Evolutionary conservation across 2,797 vertebrate species (phyloP), one percentile per base, ranked within the genome.

Genomic region (Tenualosa thibaudeaui): DNA sequence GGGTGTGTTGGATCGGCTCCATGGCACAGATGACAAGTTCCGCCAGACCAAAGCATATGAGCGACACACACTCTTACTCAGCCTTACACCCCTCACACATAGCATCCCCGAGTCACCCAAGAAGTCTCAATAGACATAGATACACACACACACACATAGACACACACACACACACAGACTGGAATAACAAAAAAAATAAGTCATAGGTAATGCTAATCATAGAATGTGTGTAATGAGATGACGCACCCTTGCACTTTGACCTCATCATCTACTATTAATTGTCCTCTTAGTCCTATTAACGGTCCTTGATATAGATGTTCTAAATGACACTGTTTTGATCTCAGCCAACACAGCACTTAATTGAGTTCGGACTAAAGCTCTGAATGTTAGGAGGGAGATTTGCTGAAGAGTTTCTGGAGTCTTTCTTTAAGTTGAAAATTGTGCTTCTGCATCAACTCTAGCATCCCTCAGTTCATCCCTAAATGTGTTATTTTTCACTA

Each of bases 1-100:
- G 2, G 98, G 98, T 0, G 91, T 98, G 22, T 90, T 99, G 91
- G 98, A 99, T 90, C 91, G 96, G 0, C 95, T 98, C n/a, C 98
- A 99, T 0, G 94, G 97, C 81, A 99, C 98, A 0, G 97, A 99
- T 82, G 50, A 62, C 0, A 88, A 93, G 15, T 99, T 99, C 92
- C 95, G 95, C 84, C 92, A 96, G 86, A 95, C 90, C 24, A 97
- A 96, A 89, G 96, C 97, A 82, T 98, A 96, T 0, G 90, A 99
- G 75, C 95, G 98, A 58, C 97, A 99, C 91, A 43, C 81, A 0
- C 75, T 98, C 53, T 95, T 99, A 81, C 93, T 97, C 82, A 85
- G 93, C 88, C 49, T 99, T 85, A 98, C 96, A 0, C 98, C 97
- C 0, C 95, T 98, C 46, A 95, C 89, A 0, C 90, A 97, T 85